Evolutionary conservation across 2,113 vertebrate species (phyloP).

Genomic region (Empidonax traillii): DNA sequence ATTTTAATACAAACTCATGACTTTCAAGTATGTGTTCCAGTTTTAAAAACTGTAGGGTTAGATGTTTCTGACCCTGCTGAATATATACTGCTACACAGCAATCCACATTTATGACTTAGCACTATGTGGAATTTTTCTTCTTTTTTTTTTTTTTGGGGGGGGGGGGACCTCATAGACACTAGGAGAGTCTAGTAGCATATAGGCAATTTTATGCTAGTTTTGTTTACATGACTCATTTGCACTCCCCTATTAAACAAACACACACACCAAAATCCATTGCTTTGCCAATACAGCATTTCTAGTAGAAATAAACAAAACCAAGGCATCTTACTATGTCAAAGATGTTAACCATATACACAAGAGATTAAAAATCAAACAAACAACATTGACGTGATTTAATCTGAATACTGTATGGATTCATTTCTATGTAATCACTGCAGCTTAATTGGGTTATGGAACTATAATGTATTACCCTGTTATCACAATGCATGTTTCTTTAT

Average conservation of each 20-base stretch:
- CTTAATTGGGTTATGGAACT: not conserved
- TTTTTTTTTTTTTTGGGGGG: not conserved
- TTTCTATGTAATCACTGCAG: conserved; percentile 33
- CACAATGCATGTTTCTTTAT: not conserved
- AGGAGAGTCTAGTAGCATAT: not conserved
- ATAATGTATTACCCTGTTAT: not conserved
- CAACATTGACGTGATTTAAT: not conserved
- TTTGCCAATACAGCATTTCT: not conserved
- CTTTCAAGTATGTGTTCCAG: not conserved
- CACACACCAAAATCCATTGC: not conserved
- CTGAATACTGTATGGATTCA: conserved; percentile 23
- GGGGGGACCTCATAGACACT: not conserved
- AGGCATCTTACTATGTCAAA: not conserved
- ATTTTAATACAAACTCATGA: not conserved
- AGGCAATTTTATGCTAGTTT: not conserved
- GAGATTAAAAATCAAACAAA: conserved; percentile 31
- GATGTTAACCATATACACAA: not conserved
- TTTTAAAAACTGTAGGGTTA: not conserved
- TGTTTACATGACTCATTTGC: not conserved
- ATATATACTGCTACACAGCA: not conserved
- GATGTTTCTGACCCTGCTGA: not conserved
- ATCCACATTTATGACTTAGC: not conserved
- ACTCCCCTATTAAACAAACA: not conserved
- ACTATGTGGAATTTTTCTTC: not conserved
- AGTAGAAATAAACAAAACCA: not conserved